Conservation (phyloP, 2,113 vertebrate species). For the Naja naja region DNA sequence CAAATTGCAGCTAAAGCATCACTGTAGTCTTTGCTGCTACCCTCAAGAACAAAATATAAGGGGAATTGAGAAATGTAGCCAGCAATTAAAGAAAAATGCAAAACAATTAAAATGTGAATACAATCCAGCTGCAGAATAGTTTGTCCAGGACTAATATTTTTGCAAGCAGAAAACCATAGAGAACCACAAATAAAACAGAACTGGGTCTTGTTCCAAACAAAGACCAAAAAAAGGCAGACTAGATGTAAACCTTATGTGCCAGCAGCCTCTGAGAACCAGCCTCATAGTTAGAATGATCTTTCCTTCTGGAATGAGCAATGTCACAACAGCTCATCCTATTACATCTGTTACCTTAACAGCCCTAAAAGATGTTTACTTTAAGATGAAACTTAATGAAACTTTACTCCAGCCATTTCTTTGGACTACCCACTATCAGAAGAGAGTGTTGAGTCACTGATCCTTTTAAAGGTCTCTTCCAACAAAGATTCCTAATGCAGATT, state of each 20-base stretch:
- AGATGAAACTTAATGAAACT: background rate
- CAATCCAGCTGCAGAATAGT: background rate
- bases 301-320: background rate
- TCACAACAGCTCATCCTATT: background rate
- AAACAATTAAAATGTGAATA: background rate
- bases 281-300: slow-evolving; percentile 3
- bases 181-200: background rate
- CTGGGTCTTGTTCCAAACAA: background rate
- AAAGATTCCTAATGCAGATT: background rate
- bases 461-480: background rate
- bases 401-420: background rate
- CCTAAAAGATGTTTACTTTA: background rate
- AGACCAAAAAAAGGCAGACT: background rate
- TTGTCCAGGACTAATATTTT: background rate
- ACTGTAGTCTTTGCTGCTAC: background rate
- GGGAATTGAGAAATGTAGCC: background rate
- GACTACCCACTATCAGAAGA: background rate
- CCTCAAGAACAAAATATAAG: background rate
- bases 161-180: background rate
- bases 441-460: background rate
- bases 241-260: background rate
- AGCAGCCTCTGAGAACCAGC: background rate
- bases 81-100: background rate
- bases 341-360: background rate
- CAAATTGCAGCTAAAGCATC: background rate